phyloP scores from a whole-genome alignment of 2,888 invertebrate species.

The Heliconius aoede region DNA sequence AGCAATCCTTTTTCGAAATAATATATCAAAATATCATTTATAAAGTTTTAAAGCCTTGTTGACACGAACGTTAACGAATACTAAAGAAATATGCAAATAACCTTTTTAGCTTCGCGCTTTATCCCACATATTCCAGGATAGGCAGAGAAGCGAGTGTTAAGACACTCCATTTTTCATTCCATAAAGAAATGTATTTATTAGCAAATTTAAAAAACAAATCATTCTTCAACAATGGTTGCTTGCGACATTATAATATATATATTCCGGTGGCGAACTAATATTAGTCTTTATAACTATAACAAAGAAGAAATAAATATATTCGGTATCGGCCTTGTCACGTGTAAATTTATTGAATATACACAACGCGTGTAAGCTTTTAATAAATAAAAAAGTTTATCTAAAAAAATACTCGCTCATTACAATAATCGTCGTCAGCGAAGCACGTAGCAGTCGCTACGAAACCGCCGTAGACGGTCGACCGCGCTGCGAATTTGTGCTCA shows the following conservation, averaged over 20 bases:
- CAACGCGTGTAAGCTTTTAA: background rate
- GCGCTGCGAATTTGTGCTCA: conserved; percentile 38
- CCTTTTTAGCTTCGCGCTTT: too few species aligned
- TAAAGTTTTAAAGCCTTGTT: background rate
- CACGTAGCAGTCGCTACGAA: conserved; percentile 70
- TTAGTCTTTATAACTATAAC: background rate
- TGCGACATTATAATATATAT: background rate
- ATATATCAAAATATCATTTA: background rate
- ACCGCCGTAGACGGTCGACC: conserved; percentile 58
- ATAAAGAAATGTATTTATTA: background rate
- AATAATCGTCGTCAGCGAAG: conserved; percentile 36
- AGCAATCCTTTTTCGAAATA: background rate
- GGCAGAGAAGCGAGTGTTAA: background rate
- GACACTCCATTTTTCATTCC: background rate
- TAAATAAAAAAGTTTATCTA: background rate
- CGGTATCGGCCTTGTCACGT: background rate
- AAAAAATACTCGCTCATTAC: conserved; percentile 24
- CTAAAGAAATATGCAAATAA: background rate
- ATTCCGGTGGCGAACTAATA: background rate
- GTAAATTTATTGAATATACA: background rate
- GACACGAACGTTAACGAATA: too few species aligned
- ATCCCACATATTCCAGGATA: too few species aligned
- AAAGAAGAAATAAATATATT: background rate
- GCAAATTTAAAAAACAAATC: background rate
- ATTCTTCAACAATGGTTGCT: background rate